A percentile compares a stretch with the other conserved stretches of the same genome.
Conservation (phyloP, 1,140 invertebrate species). For the Phortica variegata region DNA sequence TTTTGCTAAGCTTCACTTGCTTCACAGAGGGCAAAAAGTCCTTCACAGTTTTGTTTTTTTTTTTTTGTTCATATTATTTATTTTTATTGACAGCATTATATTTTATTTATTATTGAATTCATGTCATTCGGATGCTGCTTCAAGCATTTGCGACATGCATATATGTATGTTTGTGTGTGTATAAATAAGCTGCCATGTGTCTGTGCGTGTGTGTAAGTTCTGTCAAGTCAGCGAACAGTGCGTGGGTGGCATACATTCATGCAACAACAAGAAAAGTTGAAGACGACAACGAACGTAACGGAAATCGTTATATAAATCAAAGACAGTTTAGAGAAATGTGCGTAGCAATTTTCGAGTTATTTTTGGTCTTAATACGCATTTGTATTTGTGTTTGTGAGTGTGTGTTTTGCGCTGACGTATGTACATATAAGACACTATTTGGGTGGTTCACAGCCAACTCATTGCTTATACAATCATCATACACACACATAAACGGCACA, state of each 20-base stretch:
- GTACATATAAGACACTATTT: no score
- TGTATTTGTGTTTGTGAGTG: no score
- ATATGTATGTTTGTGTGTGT: conserved; percentile 12
- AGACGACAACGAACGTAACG: conserved; percentile 12
- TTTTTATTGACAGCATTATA: conserved; percentile 55
- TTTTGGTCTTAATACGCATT: conserved; percentile 14
- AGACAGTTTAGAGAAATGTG: conserved; percentile 47
- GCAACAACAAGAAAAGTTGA: background rate
- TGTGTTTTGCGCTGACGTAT: no score
- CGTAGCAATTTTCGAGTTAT: conserved; percentile 45
- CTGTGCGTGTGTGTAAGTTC: conserved; percentile 37
- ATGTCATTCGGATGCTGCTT: conserved; percentile 52
- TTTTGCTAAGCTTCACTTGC: conserved; percentile 39
- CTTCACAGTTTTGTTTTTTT: conserved; percentile 11
- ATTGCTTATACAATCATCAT: no score
- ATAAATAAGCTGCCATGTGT: background rate
- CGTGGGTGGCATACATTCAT: conserved; percentile 11
- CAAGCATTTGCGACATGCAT: no score
- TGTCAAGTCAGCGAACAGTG: conserved; percentile 40
- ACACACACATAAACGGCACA: no score
- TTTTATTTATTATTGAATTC: conserved; percentile 55
- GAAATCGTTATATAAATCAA: conserved; percentile 55
- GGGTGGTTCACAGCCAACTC: no score
- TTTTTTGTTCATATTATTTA: conserved; percentile 29
- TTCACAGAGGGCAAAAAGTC: conserved; percentile 21